A percentile compares a stretch with the other conserved stretches of the same genome.
These are phyloP conservation scores for Enoplosus armatus DNA, from an alignment of 2,797 vertebrate genomes.

Conservation along the genomic window DNA sequence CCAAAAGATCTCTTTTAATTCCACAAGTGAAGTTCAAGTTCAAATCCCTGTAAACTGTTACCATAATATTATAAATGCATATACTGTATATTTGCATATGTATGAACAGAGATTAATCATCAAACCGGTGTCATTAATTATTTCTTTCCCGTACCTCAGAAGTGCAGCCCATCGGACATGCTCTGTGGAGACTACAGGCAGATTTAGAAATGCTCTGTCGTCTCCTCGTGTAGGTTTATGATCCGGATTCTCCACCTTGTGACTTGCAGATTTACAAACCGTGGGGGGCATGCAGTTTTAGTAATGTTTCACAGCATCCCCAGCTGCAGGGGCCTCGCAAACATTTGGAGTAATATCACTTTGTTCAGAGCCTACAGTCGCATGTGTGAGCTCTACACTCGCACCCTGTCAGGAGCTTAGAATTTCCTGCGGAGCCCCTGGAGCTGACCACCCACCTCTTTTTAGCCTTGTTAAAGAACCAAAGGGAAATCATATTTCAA, in stretches of 20 bases:
- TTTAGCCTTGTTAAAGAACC: constrained; percentile 74
- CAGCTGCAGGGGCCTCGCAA: constrained; percentile 43
- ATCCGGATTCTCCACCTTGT: constrained; percentile 32
- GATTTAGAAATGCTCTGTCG: constrained; percentile 17
- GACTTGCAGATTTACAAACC: constrained; percentile 41
- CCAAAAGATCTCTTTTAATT: neutral
- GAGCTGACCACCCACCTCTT: constrained; percentile 78
- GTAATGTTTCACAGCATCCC: constrained; percentile 42
- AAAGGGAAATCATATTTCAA: constrained; percentile 76
- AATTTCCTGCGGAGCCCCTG: constrained; percentile 61
- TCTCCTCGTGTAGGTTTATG: constrained; percentile 19
- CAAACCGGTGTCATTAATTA: constrained; percentile 17
- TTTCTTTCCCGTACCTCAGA: neutral
- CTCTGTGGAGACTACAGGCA: constrained; percentile 10
- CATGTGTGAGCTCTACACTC: constrained; percentile 34
- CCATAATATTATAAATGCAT: constrained; percentile 9
- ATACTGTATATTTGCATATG: constrained; percentile 31
- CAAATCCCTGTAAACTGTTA: constrained; percentile 11
- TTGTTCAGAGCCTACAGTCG: constrained; percentile 51
- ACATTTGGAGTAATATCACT: constrained; percentile 60
- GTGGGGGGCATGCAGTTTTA: constrained; percentile 15
- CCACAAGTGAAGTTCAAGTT: neutral
- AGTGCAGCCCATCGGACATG: neutral
- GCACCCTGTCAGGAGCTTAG: constrained; percentile 55
- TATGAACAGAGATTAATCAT: constrained; percentile 38